Base-by-base conservation (phyloP, 1,140 invertebrate species). In the Neodiprion fabricii region DNA sequence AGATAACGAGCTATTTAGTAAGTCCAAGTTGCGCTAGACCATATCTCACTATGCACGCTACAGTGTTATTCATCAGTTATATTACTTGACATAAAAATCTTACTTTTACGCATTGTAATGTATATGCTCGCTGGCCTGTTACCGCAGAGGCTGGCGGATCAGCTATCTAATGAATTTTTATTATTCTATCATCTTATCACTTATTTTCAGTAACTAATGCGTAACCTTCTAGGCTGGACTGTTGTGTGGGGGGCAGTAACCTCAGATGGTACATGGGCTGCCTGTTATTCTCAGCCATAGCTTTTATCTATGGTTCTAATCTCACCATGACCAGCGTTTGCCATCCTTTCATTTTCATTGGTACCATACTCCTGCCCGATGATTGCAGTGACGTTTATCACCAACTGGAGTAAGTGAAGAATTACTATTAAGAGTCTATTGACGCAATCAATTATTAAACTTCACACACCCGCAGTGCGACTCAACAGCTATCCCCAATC, bases 341-440 rank as follows among this genome's bases (percentile, higher is more conserved):
- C 79, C 92, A 93, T 86, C 93, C 93, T 2, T 92, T 92, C 78
- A 88, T 91, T 80, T 81, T 92, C 9, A 90, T 91, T 80, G 91
- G 90, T 48, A 89, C 88, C 9, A 87, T 94, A 75, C 85, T 94
- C 61, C 81, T 95, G 79, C 93, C 93, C 5, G 91, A 93, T 81
- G 91, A 94, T 78, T 95, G 93, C 83, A 91, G 90, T 74, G 92
- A 94, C 85, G 92, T 92, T 9, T 94, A 93, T 85, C 89, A 91
- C 85, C 89, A 92, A 75, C 90, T 91, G 77, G 87, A 91, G 93
- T 94, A 89, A 89, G 91, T 88, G 80, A 79, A 66, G 53, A 61
- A 14, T 17, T 61, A 61, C 11, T 9, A 14, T 61, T 40, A 40
- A 40, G 28, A 2, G 28, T 40, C 28, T 40, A 40, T 40, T 40